Evolutionary conservation across 2,797 vertebrate genomes (phyloP).

Genomic region (Lepilemur ruficaudatus): DNA sequence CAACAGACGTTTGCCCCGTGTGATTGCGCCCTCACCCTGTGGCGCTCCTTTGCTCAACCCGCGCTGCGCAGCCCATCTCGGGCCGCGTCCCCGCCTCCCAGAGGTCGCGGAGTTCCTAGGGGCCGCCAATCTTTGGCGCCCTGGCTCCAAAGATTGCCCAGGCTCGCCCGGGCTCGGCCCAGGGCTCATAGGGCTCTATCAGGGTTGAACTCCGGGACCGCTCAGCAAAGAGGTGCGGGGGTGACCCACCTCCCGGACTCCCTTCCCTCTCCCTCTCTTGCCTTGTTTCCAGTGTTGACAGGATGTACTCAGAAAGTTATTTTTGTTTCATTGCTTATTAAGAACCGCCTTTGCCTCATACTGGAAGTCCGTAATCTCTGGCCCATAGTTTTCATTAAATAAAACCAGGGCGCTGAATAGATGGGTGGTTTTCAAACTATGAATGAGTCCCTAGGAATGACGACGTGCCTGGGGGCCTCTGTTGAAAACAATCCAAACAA

Average conservation of each 20-base stretch:
- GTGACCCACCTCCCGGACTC: not conserved
- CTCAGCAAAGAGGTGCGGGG: not conserved
- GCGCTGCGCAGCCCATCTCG: fast-evolving
- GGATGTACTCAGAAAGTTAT: not conserved
- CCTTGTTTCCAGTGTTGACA: not conserved
- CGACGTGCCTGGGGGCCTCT: not conserved
- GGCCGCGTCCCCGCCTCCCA: too few species aligned
- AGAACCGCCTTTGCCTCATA: not conserved
- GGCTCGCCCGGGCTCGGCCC: not conserved
- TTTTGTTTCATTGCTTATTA: slow-evolving; percentile 16
- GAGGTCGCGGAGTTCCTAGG: not conserved
- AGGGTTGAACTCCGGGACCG: fast-evolving
- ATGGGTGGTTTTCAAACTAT: not conserved
- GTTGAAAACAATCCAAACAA: not conserved
- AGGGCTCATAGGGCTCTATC: not conserved
- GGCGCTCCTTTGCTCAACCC: not conserved
- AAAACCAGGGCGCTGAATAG: not conserved
- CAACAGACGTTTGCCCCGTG: not conserved
- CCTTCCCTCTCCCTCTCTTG: not conserved
- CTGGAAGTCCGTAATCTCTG: not conserved
- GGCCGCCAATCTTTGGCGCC: fast-evolving
- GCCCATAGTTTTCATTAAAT: not conserved
- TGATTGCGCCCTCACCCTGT: not conserved
- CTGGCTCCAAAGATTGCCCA: fast-evolving
- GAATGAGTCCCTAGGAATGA: not conserved